Evolutionary conservation across 1,140 invertebrate genomes (phyloP), one percentile per base, ranked within the genome.

Genomic region (Leptinotarsa texana): DNA sequence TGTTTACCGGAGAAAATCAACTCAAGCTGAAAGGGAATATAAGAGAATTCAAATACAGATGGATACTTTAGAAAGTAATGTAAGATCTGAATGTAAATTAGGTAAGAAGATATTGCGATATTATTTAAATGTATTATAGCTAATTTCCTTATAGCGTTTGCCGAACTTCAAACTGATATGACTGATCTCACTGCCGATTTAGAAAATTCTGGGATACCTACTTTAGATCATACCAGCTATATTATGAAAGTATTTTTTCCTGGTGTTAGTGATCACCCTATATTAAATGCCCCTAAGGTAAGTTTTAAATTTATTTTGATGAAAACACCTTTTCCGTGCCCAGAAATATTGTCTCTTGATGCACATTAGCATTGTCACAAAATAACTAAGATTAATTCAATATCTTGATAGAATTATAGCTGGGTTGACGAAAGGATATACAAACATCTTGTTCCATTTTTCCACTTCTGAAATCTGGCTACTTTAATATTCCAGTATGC

Each of bases 241-340:
- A 96, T 98, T 63, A 98, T 98, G 94, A 98, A 98, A 86, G 96
- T 99, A 15, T 97, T 99, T 84, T 99, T 99, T 85, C 97, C 97
- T 13, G 95, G 95, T 69, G 95, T 97, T 8, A 92, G 92, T 24
- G 95, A 97, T 85, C 95, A 98, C 87, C 95, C 96, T 0, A 95
- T 98, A 82, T 87, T 97, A 62, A 94, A 94, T 83, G 92, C 95
- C 77, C 93, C 93, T 68, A 93, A 95, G 85, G 88, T 91, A 83
- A 57, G 51, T 42, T 42, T 42, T 42, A 42, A 42, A 42, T 42
- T 42, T 42, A 11, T 42, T 42, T 11, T 42, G 0, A 42, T 42
- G 33, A 42, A 42, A 42, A 42, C 33, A 42, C 8, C 2, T 11
- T 42, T 42, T 42, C 8, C 33, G 2, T 8, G 11, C 33, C 1